Conservation (phyloP, 2,888 invertebrate genomes). For the Caradrina clavipalpis region DNA sequence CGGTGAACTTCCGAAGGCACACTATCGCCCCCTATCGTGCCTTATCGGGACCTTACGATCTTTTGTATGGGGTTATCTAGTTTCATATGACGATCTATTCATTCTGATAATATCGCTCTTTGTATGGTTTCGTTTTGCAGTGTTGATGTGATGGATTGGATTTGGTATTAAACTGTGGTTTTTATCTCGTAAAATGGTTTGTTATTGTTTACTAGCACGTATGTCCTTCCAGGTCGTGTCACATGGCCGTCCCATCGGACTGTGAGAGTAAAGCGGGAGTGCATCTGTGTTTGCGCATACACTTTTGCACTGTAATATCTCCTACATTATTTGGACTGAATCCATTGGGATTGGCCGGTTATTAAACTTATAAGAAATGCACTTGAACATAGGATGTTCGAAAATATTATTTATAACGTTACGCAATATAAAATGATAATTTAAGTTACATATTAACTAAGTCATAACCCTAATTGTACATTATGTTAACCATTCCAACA, state of each 20-base stretch:
- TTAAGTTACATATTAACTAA: too few relatives aligned
- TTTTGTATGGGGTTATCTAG: conserved; percentile 65
- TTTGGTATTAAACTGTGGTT: conserved; percentile 6
- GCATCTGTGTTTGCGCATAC: too few relatives aligned
- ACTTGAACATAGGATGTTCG: too few relatives aligned
- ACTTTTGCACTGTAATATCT: too few relatives aligned
- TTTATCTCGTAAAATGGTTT: background rate
- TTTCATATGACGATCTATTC: conserved; percentile 63
- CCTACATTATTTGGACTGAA: too few relatives aligned
- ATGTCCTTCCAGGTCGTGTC: too few relatives aligned
- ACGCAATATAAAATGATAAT: too few relatives aligned
- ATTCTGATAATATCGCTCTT: conserved; percentile 59
- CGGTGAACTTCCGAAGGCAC: conserved; percentile 74
- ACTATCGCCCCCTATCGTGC: conserved; percentile 74
- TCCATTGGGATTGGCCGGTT: too few relatives aligned
- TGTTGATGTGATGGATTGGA: conserved; percentile 29
- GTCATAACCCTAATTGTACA: background rate
- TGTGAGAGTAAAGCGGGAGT: too few relatives aligned
- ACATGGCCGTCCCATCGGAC: too few relatives aligned
- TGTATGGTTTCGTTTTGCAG: conserved; percentile 54
- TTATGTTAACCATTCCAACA: background rate
- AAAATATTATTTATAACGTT: too few relatives aligned
- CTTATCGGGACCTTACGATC: conserved; percentile 69
- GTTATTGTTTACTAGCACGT: background rate
- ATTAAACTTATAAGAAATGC: too few relatives aligned